Percentiles rank a stretch among this genome's conserved stretches.
Conservation (phyloP, 2,113 vertebrate genomes). For the Callocephalon fimbriatum region DNA sequence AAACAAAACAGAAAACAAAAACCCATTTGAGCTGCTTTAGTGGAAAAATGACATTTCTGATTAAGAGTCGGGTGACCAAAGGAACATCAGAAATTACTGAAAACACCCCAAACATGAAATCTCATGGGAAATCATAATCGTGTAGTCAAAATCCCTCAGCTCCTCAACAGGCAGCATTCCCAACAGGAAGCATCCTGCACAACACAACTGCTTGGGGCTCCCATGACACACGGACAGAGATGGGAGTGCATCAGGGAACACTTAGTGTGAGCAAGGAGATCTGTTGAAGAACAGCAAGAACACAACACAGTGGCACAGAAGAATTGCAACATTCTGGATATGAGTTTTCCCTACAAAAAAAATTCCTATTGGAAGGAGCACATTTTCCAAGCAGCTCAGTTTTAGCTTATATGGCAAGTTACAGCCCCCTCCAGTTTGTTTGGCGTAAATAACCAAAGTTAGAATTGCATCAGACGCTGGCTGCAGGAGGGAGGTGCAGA, state of each 20-base stretch:
- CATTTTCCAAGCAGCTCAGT: background rate
- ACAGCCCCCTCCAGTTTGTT: background rate
- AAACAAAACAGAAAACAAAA: background rate
- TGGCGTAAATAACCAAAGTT: background rate
- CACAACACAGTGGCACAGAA: background rate
- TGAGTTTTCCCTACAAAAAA: background rate
- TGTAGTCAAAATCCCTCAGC: background rate
- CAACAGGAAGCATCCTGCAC: background rate
- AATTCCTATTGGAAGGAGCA: background rate
- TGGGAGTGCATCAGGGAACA: fast-evolving
- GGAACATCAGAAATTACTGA: background rate
- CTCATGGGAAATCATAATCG: background rate
- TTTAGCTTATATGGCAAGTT: background rate
- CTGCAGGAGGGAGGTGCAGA: background rate
- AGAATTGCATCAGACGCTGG: slow-evolving; percentile 53
- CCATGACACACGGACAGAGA: fast-evolving
- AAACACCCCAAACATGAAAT: background rate
- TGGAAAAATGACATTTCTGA: background rate
- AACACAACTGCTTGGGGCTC: background rate
- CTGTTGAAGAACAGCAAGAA: background rate
- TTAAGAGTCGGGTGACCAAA: background rate
- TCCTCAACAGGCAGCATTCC: background rate
- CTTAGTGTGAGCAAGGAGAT: fast-evolving
- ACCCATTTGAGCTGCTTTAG: background rate
- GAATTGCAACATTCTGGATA: background rate